Conservation (phyloP, 2,113 vertebrate species). For the Thomomys bottae region DNA sequence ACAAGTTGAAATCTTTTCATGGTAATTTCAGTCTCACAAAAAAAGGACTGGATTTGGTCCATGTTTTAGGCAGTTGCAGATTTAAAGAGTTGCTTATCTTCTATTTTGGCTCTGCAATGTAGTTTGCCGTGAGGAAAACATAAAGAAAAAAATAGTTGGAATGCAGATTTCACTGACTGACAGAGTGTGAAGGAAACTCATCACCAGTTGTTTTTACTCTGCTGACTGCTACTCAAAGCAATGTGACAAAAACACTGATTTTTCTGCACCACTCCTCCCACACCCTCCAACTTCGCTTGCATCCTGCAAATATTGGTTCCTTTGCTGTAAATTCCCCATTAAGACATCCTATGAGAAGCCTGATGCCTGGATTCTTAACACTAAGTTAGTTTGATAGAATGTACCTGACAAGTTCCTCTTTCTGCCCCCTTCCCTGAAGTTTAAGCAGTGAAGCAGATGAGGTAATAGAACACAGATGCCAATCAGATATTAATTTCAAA, state of each 20-base stretch:
- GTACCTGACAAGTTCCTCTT: constrained; percentile 54
- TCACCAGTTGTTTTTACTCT: constrained; percentile 16
- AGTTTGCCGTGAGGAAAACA: constrained; percentile 49
- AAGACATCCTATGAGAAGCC: neutral
- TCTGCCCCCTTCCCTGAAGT: neutral
- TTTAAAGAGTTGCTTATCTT: constrained; percentile 77
- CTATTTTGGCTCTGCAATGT: constrained; percentile 43
- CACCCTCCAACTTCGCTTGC: neutral
- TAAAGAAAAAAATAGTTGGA: neutral
- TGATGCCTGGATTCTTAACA: constrained; percentile 21
- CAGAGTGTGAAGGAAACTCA: neutral
- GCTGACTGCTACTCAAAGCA: constrained; percentile 17
- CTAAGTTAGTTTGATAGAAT: neutral
- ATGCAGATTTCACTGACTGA: constrained; percentile 40
- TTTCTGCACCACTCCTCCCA: neutral
- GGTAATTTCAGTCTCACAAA: constrained; percentile 44
- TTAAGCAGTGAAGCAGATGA: constrained; percentile 74
- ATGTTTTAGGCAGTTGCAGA: constrained; percentile 77
- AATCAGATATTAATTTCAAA: constrained; percentile 77
- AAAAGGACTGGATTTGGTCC: constrained; percentile 58
- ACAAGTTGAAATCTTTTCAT: constrained; percentile 54
- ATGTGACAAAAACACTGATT: constrained; percentile 21
- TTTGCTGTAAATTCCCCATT: neutral
- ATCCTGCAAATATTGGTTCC: neutral
- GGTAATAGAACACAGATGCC: constrained; percentile 72